Percentiles rank a stretch among this genome's conserved stretches.
Conservation (phyloP, 2,797 vertebrate species). For the Catostomus latipinnis region DNA sequence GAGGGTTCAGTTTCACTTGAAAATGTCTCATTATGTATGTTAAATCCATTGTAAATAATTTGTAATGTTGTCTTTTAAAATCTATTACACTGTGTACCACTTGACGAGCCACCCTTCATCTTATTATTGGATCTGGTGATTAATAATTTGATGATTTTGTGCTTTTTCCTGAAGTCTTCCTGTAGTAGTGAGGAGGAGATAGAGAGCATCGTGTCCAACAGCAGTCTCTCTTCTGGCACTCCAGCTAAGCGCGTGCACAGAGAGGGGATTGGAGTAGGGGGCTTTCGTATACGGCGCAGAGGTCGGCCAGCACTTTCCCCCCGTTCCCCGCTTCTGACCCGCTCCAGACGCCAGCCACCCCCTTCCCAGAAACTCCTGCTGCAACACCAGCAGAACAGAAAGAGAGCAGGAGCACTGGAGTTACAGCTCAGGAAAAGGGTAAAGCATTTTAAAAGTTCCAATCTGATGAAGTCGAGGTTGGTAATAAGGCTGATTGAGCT, state of each 20-base stretch:
- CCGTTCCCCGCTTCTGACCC: constrained; percentile 51
- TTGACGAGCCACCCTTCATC: no score
- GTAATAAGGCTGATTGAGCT: no score
- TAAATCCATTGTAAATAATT: no score
- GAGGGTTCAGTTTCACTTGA: no score
- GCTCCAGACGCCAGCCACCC: constrained; percentile 73
- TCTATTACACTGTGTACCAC: no score
- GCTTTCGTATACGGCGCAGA: constrained; percentile 49
- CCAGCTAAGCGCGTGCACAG: constrained; percentile 71
- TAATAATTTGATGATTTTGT: background rate
- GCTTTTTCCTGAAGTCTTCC: constrained; percentile 68
- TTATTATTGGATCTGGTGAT: background rate
- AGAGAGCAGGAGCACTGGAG: constrained; percentile 79
- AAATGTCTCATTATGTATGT: no score
- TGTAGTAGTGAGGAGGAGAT: constrained; percentile 72
- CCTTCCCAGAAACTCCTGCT: constrained; percentile 81
- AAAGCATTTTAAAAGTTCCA: constrained; percentile 18
- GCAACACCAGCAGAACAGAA: constrained; percentile 81
- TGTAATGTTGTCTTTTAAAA: no score
- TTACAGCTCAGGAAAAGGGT: constrained; percentile 79
- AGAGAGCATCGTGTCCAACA: constrained; percentile 66
- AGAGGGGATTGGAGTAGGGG: constrained; percentile 71
- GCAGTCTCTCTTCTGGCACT: constrained; percentile 64
- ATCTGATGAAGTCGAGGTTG: no score
- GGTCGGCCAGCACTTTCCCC: constrained; percentile 53